Conservation (phyloP, 2,888 invertebrate genomes). For the Athetis lepigone region DNA sequence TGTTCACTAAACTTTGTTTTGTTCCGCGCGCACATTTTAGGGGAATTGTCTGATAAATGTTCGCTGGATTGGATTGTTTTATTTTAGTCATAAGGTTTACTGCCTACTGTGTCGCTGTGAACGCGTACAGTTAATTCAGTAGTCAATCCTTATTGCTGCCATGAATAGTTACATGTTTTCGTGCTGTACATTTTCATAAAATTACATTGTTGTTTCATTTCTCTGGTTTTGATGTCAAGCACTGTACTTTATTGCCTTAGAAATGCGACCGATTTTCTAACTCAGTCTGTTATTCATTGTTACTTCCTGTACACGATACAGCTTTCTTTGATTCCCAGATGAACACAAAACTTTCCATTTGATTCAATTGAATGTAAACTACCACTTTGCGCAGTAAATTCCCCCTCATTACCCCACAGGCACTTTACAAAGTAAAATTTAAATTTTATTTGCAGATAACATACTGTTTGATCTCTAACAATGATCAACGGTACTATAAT, state of each 20-base stretch:
- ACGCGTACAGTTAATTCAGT: conserved; percentile 1
- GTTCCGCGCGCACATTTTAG: conserved; percentile 47
- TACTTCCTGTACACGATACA: neutral
- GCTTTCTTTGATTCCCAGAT: conserved; percentile 28
- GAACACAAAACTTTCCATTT: conserved; percentile 43
- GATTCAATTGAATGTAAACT: conserved; percentile 35
- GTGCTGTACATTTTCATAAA: neutral
- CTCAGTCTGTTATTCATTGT: neutral
- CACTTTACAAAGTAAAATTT: conserved; percentile 32
- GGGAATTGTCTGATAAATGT: conserved; percentile 32
- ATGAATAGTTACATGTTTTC: conserved; percentile 16
- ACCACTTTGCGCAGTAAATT: conserved; percentile 35
- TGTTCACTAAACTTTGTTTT: conserved; percentile 60
- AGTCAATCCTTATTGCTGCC: conserved; percentile 22
- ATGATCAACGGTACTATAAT: conserved; percentile 51
- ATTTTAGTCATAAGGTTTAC: conserved; percentile 41
- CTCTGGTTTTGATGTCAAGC: neutral
- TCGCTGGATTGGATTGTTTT: conserved; percentile 29
- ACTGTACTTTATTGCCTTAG: neutral
- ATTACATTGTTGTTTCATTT: neutral
- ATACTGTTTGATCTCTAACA: conserved; percentile 44
- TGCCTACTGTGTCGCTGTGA: neutral
- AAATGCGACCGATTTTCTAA: neutral
- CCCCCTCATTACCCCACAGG: conserved; percentile 41
- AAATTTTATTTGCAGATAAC: conserved; percentile 48